Evolutionary conservation across 1,140 invertebrate genomes (phyloP).

Genomic region (Bombus turneri): DNA sequence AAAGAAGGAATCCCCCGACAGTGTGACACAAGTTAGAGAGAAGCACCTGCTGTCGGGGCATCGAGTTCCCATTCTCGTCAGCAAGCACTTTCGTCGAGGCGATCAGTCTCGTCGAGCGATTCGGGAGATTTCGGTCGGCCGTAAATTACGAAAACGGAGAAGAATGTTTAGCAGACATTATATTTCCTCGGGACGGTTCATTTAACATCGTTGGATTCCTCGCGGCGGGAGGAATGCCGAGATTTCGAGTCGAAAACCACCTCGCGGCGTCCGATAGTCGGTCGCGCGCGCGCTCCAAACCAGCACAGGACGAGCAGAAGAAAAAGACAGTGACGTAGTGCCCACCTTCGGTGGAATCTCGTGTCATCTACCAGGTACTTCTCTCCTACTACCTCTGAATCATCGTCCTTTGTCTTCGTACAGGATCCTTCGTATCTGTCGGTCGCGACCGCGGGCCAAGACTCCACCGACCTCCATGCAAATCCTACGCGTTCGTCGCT

Average conservation of each 20-base stretch:
- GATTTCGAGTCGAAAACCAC: conserved; percentile 56
- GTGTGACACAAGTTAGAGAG: not conserved
- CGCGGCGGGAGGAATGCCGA: conserved; percentile 57
- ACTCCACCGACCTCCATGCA: conserved; percentile 48
- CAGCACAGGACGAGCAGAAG: conserved; percentile 48
- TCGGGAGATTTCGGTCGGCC: conserved; percentile 31
- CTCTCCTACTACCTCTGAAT: conserved; percentile 72
- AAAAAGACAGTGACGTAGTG: conserved; percentile 77
- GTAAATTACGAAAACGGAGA: conserved; percentile 52
- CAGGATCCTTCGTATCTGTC: conserved; percentile 71
- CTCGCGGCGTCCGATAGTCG: conserved; percentile 3
- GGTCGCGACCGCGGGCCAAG: conserved; percentile 22
- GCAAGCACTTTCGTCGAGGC: not conserved
- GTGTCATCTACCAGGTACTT: conserved; percentile 76
- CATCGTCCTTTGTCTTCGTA: conserved; percentile 73
- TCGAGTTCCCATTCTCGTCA: not conserved
- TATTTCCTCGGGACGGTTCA: conserved; percentile 65
- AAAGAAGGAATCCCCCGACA: too few relatives aligned
- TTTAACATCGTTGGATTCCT: conserved; percentile 65
- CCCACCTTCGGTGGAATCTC: conserved; percentile 75
- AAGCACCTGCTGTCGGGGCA: not conserved
- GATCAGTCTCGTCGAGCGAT: conserved; percentile 15
- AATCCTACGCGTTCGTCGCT: conserved; percentile 4
- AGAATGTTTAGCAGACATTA: conserved; percentile 63
- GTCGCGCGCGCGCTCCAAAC: too few relatives aligned